These are phyloP conservation scores for Channa argus DNA, from an alignment of 2,113 vertebrate genomes.

Conservation along the genomic window DNA sequence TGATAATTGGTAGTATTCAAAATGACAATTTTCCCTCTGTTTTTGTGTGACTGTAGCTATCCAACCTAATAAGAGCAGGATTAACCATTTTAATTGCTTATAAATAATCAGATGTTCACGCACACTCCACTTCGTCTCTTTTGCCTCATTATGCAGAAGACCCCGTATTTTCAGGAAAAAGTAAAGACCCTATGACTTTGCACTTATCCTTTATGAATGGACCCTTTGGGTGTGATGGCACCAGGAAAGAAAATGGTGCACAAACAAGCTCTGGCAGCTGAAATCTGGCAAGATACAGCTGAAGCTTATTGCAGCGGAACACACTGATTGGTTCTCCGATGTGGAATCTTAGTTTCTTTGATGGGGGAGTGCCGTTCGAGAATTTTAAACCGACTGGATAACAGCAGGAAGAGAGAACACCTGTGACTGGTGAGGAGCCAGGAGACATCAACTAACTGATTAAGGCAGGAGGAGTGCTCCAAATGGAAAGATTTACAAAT, in stretches of 20 bases:
- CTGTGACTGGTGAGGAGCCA: conserved; percentile 20
- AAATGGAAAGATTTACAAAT: conserved; percentile 2
- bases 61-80: conserved; percentile 7
- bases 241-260: neutral
- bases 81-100: conserved; percentile 27
- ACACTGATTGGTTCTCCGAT: conserved; percentile 16
- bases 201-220: conserved; percentile 12
- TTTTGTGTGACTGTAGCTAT: conserved; percentile 9
- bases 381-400: conserved; percentile 28
- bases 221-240: conserved; percentile 10
- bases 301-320: too few relatives aligned
- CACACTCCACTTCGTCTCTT: neutral
- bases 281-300: neutral
- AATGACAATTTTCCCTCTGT: conserved; percentile 11
- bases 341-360: neutral
- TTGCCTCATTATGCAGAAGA: neutral
- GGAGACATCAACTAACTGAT: neutral
- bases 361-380: neutral
- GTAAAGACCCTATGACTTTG: neutral
- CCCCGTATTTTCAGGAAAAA: neutral
- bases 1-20: conserved; percentile 9
- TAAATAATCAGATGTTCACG: conserved; percentile 27
- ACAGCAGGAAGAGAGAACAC: conserved; percentile 3
- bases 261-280: conserved; percentile 19
- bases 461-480: neutral